Evolutionary conservation across 1,140 invertebrate species (phyloP).

Genomic region (Aphelinus atriplicis): DNA sequence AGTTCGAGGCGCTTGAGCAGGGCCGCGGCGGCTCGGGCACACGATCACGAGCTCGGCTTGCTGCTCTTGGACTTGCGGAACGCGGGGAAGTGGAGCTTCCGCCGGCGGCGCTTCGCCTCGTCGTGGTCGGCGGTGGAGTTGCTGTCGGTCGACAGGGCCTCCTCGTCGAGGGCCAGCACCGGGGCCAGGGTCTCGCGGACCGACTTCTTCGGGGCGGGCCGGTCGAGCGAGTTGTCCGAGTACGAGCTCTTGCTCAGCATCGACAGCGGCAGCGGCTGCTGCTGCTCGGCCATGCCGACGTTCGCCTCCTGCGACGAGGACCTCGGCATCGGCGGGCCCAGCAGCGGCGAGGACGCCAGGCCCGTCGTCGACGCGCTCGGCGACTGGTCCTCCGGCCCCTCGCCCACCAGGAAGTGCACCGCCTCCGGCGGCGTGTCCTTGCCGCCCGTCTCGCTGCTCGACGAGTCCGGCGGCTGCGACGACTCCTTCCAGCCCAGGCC

Average conservation of each 20-base stretch:
- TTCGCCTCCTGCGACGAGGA: slow-evolving; percentile 62
- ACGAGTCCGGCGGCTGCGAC: slow-evolving; percentile 61
- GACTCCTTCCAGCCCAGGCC: slow-evolving; percentile 61
- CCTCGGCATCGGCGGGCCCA: slow-evolving; percentile 47
- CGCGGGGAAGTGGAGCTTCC: slow-evolving; percentile 63
- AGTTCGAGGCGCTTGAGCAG: slow-evolving; percentile 13
- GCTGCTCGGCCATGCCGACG: slow-evolving; percentile 50
- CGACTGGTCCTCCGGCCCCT: slow-evolving; percentile 50
- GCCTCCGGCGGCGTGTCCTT: slow-evolving; percentile 61
- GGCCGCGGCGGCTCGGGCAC: slow-evolving; percentile 16
- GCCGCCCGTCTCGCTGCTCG: slow-evolving; percentile 61
- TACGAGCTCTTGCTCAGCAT: slow-evolving; percentile 56
- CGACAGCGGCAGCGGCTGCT: slow-evolving; percentile 15
- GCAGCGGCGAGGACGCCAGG: neutral
- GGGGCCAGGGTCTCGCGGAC: slow-evolving; percentile 55
- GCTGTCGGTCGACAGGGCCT: slow-evolving; percentile 67
- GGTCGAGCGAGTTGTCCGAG: slow-evolving; percentile 64
- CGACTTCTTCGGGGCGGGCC: slow-evolving; percentile 44
- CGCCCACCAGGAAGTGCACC: slow-evolving; percentile 54
- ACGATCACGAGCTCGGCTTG: slow-evolving; percentile 61
- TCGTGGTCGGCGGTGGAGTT: slow-evolving; percentile 67
- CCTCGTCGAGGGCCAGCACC: slow-evolving; percentile 60
- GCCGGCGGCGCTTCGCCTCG: slow-evolving; percentile 59
- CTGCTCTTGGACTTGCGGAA: slow-evolving; percentile 59
- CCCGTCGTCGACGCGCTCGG: neutral